A percentile compares a stretch with the other conserved stretches of the same genome.
These are phyloP conservation scores for Dicerorhinus sumatrensis DNA, from an alignment of 2,113 vertebrate species.

Conservation along the genomic window DNA sequence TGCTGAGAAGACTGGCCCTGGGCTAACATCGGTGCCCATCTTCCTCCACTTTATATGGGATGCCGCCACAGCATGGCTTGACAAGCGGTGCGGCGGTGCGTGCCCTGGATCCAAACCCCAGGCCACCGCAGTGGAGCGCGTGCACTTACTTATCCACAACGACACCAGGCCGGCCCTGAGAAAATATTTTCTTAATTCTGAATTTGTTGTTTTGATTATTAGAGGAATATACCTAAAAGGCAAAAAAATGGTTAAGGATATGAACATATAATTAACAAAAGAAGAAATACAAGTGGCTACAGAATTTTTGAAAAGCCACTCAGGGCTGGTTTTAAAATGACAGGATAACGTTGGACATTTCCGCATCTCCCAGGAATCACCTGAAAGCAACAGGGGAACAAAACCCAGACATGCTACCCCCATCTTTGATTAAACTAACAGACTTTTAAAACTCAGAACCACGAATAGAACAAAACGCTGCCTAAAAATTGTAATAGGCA, in stretches of 20 bases:
- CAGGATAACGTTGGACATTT: neutral
- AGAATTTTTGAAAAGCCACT: conserved; percentile 38
- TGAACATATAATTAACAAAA: neutral
- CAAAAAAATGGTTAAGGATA: neutral
- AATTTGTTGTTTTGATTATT: neutral
- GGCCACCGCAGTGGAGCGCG: too few species aligned
- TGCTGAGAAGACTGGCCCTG: too few species aligned
- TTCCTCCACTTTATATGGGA: too few species aligned
- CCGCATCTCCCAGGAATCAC: neutral
- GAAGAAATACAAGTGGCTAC: neutral
- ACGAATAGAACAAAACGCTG: neutral
- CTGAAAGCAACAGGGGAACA: neutral
- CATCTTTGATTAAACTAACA: neutral
- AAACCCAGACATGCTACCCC: neutral
- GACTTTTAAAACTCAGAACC: neutral
- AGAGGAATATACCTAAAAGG: neutral
- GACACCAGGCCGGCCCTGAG: neutral
- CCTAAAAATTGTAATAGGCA: neutral
- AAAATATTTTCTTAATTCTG: conserved; percentile 17
- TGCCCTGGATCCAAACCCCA: too few species aligned
- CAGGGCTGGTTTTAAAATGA: neutral
- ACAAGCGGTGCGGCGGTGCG: too few species aligned
- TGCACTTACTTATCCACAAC: too few species aligned
- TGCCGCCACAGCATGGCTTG: too few species aligned
- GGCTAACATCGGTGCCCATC: too few species aligned